Conservation (phyloP, 1,140 invertebrate genomes). For the Spodoptera frugiperda region DNA sequence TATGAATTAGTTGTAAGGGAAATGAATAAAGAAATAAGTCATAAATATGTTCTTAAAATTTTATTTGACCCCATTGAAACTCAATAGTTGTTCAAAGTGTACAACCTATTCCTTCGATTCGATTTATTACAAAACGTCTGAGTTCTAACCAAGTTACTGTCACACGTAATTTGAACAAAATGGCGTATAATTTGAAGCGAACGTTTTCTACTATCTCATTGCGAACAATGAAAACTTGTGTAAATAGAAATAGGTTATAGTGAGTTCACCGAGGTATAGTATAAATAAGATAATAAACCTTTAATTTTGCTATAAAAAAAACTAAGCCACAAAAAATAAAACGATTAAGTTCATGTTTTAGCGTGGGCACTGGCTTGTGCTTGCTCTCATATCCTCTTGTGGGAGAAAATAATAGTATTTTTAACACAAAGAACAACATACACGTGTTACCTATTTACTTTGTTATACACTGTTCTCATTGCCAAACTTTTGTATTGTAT, state of each 20-base stretch:
- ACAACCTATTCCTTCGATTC: conserved; percentile 72
- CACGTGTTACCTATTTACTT: no score
- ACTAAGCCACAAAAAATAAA: no score
- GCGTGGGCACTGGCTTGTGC: no score
- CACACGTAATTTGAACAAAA: conserved; percentile 40
- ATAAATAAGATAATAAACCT: no score
- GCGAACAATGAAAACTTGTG: conserved; percentile 35
- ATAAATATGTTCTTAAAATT: conserved; percentile 76
- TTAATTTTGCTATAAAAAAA: no score
- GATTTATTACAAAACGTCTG: conserved; percentile 65
- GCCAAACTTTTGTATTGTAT: no score
- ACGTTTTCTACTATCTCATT: conserved; percentile 56
- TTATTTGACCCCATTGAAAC: conserved; percentile 84
- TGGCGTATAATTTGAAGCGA: conserved; percentile 54
- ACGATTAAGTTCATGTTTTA: no score
- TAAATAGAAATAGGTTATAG: conserved; percentile 19
- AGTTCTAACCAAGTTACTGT: conserved; percentile 65
- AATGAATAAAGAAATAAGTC: conserved; percentile 38
- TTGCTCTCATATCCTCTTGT: no score
- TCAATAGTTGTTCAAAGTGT: conserved; percentile 79
- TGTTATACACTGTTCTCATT: no score
- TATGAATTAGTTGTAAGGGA: conserved; percentile 6
- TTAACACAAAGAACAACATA: no score
- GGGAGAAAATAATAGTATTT: no score
- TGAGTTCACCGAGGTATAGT: conserved; percentile 13